Base-by-base conservation (phyloP, 2,888 invertebrate genomes). In the Eupithecia pulchellata region DNA sequence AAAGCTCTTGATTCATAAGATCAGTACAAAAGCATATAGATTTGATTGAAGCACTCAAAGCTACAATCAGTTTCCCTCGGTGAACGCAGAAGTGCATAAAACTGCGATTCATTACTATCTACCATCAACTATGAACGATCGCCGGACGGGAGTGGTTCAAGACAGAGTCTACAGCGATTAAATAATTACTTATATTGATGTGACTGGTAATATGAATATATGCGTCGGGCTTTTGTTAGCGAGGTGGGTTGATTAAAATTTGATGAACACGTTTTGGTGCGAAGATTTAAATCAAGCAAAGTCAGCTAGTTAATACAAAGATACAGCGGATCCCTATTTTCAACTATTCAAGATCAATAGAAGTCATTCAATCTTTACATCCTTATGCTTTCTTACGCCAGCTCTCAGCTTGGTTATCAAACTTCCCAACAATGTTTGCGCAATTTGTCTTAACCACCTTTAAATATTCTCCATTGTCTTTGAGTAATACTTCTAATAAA, bases 401-500 rank as follows among this genome's bases (percentile, higher is more conserved):
- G 9, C 30, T n/a, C 79, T 82, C 81, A 82, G 82, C 78, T 84
- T 91, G 88, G 88, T 90, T 91, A 91, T 89, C 87, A n/a, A n/a
- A n/a, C n/a, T n/a, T n/a, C n/a, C n/a, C n/a, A 85, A 84, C 89
- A 90, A 89, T 89, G 85, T 84, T 84, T 82, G 77, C 79, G 83
- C 88, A 87, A 92, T 92, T 91, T 91, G 89, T 92, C 91, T 90
- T 89, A 85, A 83, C 87, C 86, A 84, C 85, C 85, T 88, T 89
- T 87, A 89, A 91, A 91, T 89, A 91, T 91, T 87, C 85, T 68
- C 73, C 89, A 90, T 91, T 92, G 91, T 91, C 90, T 90, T 88
- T 90, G 90, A 92, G 86, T 91, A 90, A 92, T 92, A 92, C 86
- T 86, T 86, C 89, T 89, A 90, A 91, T 91, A 92, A 92, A 90